These are phyloP conservation scores for Trachelus iudaicus DNA, from an alignment of 2,888 invertebrate genomes.

Conservation along the genomic window DNA sequence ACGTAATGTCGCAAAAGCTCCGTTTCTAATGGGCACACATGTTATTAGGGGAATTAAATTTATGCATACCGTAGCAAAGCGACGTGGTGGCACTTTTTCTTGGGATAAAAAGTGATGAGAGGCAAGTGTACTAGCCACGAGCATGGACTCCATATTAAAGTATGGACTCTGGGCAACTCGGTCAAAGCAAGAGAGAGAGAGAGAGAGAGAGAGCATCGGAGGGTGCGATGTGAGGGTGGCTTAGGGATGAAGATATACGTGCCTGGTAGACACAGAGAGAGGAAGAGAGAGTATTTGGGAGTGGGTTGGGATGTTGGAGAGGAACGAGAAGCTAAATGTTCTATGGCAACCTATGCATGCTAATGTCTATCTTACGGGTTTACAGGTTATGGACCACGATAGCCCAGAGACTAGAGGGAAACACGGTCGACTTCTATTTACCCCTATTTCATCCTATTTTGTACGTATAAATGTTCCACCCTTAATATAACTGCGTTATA, in stretches of 20 bases:
- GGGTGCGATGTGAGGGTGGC: constrained; percentile 12
- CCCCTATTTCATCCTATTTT: neutral
- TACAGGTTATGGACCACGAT: constrained; percentile 23
- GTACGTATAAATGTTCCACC: neutral
- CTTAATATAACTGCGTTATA: constrained; percentile 1
- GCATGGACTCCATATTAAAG: neutral
- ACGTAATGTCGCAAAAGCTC: neutral
- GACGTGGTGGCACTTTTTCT: constrained; percentile 8
- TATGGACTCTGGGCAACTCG: neutral
- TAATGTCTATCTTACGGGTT: constrained; percentile 53
- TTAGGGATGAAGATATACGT: neutral
- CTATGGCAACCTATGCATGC: constrained; percentile 57
- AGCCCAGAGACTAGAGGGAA: neutral
- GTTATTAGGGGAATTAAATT: constrained; percentile 33
- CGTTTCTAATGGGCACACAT: neutral
- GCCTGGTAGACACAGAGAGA: constrained; percentile 14
- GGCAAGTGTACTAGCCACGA: constrained; percentile 11
- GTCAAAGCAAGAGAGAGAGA: constrained; percentile 15
- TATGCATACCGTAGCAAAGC: constrained; percentile 31
- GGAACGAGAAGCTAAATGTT: constrained; percentile 49
- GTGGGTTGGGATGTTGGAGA: neutral
- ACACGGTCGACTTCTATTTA: neutral
- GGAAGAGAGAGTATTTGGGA: neutral
- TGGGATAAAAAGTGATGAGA: constrained; percentile 39
- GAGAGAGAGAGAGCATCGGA: constrained; percentile 29